Percentiles rank a stretch among this genome's conserved stretches.
Evolutionary conservation across 2,888 invertebrate species (phyloP).

Genomic region (Andrena chrysosceles): DNA sequence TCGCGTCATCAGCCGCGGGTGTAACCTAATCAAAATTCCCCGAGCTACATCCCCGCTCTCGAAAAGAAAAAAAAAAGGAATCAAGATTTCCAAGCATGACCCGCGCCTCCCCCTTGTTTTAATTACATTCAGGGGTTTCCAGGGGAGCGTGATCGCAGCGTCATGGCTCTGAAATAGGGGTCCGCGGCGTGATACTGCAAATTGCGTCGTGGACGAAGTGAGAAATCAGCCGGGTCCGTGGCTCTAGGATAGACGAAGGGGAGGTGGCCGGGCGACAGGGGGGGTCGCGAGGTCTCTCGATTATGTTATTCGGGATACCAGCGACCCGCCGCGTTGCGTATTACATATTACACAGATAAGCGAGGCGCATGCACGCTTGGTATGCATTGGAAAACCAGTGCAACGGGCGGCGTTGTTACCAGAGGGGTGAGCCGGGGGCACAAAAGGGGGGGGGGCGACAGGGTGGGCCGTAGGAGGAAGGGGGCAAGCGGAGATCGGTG

Average conservation of each 20-base stretch:
- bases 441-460: not conserved
- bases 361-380: conserved; percentile 67
- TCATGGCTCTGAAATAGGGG: conserved; percentile 18
- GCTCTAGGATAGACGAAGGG: conserved; percentile 14
- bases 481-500: conserved; percentile 38
- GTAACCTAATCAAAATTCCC: conserved; percentile 2
- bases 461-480: not conserved
- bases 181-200: conserved; percentile 36
- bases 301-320: conserved; percentile 65
- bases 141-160: not conserved
- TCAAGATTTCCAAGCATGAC: conserved; percentile 7
- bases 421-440: conserved; percentile 17
- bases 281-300: conserved; percentile 42
- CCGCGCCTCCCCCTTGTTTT: not conserved
- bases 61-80: not conserved
- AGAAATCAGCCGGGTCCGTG: conserved; percentile 36
- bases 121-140: conserved; percentile 11
- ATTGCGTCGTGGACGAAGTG: conserved; percentile 27
- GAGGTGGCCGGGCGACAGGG: conserved; percentile 8
- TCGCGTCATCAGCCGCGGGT: not conserved
- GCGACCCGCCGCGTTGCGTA: conserved; percentile 55
- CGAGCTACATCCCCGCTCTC: not conserved
- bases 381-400: conserved; percentile 73
- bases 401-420: conserved; percentile 48
- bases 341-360: conserved; percentile 63